Base-by-base conservation (phyloP, 2,113 vertebrate species). In the Zapus hudsonius region DNA sequence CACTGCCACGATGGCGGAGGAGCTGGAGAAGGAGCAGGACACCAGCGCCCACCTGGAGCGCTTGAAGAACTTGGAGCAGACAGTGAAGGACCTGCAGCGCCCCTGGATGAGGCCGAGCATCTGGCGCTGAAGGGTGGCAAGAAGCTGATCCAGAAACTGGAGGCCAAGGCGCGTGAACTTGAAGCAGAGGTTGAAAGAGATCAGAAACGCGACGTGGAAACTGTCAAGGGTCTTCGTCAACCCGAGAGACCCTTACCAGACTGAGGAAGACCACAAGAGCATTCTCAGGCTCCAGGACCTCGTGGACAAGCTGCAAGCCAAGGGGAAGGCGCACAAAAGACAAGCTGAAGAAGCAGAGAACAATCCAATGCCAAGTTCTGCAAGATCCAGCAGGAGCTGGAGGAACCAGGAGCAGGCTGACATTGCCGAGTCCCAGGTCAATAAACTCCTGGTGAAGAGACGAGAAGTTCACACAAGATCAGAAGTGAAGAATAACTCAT, bases 1-100 rank as follows among this genome's bases (percentile, higher is more conserved):
- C 98, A 98, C 93, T 0, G 98, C 99, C 85, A 98, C 98, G 99
- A 99, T 99, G 99, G 98, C 99, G 0, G 99, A 99, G 96, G 98
- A 99, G 93, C 97, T 99, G 79, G 99, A 99, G 97, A 99, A 99
- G 96, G 99, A 99, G 92, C 99, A 99, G 94, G 98, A 99, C 96
- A 99, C 99, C 84, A 98, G 98, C 0, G 96, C 99, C 33, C 99
- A 99, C 69, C 93, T 98, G 92, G 98, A 98, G 91, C 97, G 98
- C 74, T 98, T 97, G 97, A 99, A 98, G 96, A 99, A 98, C 33
- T 76, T 99, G 92, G 98, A 99, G 0, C 98, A 98, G 96, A 98
- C 96, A 0, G 98, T 99, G 84, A 99, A 99, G 96, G 98, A 99
- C 64, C 96, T 99, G 94, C 98, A 99, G 97, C 98, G 0, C 0